Conservation (phyloP, 2,797 vertebrate genomes). For the Enteromius anoplus region DNA sequence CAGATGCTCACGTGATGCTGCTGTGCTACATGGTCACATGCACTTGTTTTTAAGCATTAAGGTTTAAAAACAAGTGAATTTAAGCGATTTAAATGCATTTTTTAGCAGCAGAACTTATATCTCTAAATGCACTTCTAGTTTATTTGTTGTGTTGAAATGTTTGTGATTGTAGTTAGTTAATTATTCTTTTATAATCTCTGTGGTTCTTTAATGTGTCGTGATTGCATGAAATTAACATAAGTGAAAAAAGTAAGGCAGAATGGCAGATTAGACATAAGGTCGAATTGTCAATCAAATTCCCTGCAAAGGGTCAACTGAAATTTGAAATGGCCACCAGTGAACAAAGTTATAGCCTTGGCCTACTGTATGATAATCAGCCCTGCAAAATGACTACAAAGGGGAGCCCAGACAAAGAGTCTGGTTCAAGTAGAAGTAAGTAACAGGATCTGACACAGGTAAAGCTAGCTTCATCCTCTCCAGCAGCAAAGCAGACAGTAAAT, state of each 20-base stretch:
- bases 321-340: not conserved
- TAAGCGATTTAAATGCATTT: not conserved
- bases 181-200: not conserved
- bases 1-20: not conserved
- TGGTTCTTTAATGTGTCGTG: no score
- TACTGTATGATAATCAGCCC: not conserved
- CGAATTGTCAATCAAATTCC: not conserved
- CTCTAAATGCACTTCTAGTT: not conserved
- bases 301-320: not conserved
- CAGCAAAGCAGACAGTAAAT: constrained; percentile 49
- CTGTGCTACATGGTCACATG: not conserved
- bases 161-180: not conserved
- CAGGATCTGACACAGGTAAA: constrained; percentile 54
- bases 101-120: not conserved
- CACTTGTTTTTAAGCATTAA: not conserved
- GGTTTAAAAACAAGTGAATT: not conserved
- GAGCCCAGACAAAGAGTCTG: constrained; percentile 41
- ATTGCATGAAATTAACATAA: no score
- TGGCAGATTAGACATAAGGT: not conserved
- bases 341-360: not conserved
- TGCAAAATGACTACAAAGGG: not conserved
- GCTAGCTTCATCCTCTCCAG: constrained; percentile 48
- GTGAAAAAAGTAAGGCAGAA: no score
- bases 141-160: not conserved
- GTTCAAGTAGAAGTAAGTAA: constrained; percentile 36